Evolutionary conservation across 2,113 vertebrate genomes (phyloP).

Genomic region (Osmerus eperlanus): DNA sequence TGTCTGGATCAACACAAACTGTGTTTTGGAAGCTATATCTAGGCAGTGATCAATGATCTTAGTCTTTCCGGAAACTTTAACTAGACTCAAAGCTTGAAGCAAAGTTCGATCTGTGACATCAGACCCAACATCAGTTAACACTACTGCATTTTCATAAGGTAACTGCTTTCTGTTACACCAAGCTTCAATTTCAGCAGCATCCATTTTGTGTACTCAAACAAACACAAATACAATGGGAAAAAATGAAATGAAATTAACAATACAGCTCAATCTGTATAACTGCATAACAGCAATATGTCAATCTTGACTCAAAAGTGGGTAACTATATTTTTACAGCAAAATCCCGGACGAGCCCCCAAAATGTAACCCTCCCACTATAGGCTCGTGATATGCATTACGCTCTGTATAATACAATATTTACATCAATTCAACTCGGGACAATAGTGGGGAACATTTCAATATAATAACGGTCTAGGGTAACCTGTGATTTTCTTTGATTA

Average conservation of each 20-base stretch:
- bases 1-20: constrained; percentile 4
- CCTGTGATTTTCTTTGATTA: no score
- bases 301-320: not conserved
- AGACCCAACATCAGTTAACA: constrained; percentile 7
- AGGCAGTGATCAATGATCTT: not conserved
- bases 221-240: not conserved
- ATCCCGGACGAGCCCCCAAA: constrained; percentile 4
- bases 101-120: constrained; percentile 1
- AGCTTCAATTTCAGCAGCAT: constrained; percentile 3
- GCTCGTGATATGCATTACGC: no score
- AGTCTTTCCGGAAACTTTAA: not conserved
- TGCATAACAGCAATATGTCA: no score
- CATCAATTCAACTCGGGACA: no score
- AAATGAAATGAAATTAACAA: not conserved
- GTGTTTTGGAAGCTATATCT: not conserved
- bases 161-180: no score
- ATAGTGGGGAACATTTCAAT: no score
- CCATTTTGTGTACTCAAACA: not conserved
- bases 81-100: not conserved
- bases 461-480: no score
- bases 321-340: not conserved
- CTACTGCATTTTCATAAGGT: not conserved
- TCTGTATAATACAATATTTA: no score
- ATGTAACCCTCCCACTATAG: no score
- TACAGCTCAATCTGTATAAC: no score